A percentile compares a stretch with the other conserved stretches of the same genome.
Conservation (phyloP, 2,888 invertebrate genomes). For the Nezara viridula region DNA sequence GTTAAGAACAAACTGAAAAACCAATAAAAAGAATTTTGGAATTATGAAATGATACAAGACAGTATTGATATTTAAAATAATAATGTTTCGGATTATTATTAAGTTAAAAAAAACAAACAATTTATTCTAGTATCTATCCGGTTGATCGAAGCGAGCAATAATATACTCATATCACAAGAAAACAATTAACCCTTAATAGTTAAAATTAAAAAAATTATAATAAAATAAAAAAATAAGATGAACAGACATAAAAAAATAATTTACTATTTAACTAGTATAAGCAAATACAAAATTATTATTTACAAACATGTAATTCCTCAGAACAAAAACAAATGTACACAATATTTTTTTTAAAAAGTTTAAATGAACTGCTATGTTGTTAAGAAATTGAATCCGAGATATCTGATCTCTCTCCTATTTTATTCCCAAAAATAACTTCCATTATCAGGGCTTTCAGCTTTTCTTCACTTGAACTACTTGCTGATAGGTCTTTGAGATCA, state of each 20-base stretch:
- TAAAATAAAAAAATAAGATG: constrained; percentile 3
- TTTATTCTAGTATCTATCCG: neutral
- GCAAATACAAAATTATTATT: constrained; percentile 41
- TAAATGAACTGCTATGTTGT: constrained; percentile 17
- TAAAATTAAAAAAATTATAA: neutral
- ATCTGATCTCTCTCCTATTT: neutral
- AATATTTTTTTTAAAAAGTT: neutral
- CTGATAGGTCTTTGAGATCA: constrained; percentile 18
- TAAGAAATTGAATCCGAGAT: constrained; percentile 23
- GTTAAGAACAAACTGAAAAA: neutral
- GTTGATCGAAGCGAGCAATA: neutral
- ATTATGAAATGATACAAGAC: neutral
- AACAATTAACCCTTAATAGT: neutral
- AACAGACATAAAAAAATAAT: constrained; percentile 34
- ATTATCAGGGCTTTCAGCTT: constrained; percentile 53
- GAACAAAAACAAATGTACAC: constrained; percentile 46
- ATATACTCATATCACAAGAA: neutral
- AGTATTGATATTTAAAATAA: neutral
- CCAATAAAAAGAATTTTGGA: neutral
- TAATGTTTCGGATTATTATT: neutral
- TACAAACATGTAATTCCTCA: constrained; percentile 48
- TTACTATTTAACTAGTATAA: constrained; percentile 33
- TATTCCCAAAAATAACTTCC: constrained; percentile 55
- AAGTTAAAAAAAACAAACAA: neutral
- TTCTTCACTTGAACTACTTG: constrained; percentile 31